Evolutionary conservation across 1,140 invertebrate species (phyloP).

Genomic region (Drosophila pachea): DNA sequence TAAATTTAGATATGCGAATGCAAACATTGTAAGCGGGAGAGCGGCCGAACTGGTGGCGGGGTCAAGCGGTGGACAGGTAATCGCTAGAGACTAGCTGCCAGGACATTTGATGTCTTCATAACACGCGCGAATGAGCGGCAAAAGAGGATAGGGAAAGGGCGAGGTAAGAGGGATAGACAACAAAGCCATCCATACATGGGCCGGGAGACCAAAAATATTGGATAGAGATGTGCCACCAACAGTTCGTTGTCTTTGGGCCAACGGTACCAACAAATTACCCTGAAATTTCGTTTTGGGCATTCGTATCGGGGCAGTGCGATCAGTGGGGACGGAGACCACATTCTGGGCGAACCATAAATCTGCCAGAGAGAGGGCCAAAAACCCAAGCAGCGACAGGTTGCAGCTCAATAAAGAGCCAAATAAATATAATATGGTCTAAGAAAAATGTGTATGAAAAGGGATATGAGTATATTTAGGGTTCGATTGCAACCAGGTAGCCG

Average conservation of each 20-base stretch:
- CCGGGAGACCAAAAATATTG: neutral
- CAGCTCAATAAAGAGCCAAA: conserved; percentile 75
- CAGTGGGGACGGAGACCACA: conserved; percentile 35
- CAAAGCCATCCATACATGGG: neutral
- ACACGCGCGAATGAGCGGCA: conserved; percentile 63
- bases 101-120: conserved; percentile 70
- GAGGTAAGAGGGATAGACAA: conserved; percentile 15
- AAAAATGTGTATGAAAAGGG: conserved; percentile 49
- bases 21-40: conserved; percentile 31
- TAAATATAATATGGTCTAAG: conserved; percentile 70
- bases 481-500: conserved; percentile 38
- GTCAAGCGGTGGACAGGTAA: conserved; percentile 8
- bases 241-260: conserved; percentile 46
- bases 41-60: conserved; percentile 18
- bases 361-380: conserved; percentile 44
- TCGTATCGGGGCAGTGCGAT: conserved; percentile 51
- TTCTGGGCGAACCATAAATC: conserved; percentile 61
- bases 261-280: conserved; percentile 68
- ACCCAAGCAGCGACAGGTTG: conserved; percentile 66
- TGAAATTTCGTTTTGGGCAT: conserved; percentile 52
- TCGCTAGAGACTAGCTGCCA: no score
- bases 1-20: conserved; percentile 24
- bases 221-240: conserved; percentile 59
- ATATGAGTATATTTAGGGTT: conserved; percentile 73
- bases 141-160: conserved; percentile 22